Base-by-base conservation (phyloP, 2,113 vertebrate species). In the Istiophorus platypterus region DNA sequence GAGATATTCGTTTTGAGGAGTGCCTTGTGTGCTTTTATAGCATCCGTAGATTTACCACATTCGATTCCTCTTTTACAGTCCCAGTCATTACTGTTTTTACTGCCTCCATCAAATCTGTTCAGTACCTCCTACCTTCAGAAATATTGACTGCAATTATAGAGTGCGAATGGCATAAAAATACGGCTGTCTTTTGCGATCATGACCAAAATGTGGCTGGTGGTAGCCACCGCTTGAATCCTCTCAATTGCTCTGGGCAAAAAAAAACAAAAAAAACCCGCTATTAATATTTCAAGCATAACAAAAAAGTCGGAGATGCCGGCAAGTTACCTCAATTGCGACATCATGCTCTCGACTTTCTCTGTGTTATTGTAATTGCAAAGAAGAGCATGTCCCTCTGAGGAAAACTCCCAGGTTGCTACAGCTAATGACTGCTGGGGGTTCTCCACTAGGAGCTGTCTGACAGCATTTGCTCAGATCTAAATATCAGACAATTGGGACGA, bases 371-470 rank as follows among this genome's bases (percentile, higher is more conserved):
- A 74, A 90, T 85, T 14, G 74, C 75, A 51, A 77, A 57, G 80
- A 86, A 78, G 84, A 83, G 78, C 71, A 27, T 67, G 87, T 85
- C 82, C 88, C 90, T 93, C 88, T 0, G 73, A 93, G 89, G 88
- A 94, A 79, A 85, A 67, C 84, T 92, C 89, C 85, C 90, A 89
- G 91, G 88, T 88, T 89, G 81, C 87, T 92, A 80, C 85, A 78
- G 80, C 91, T 92, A 94, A 94, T 92, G 91, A 93, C 92, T 89
- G 82, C 84, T 82, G 85, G 85, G 90, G 89, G 84, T 92, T 92
- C 78, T 92, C 76, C 73, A 86, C 80, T 2, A 66, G 54, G 80
- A 90, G 84, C 89, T 92, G 91, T 94, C 93, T 86, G 80, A 89
- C 85, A 80, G 81, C 76, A 91, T 94, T 92, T 95, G 88, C 87